phyloP scores from a whole-genome alignment of 2,888 invertebrate species.

The Mystacides longicornis region DNA sequence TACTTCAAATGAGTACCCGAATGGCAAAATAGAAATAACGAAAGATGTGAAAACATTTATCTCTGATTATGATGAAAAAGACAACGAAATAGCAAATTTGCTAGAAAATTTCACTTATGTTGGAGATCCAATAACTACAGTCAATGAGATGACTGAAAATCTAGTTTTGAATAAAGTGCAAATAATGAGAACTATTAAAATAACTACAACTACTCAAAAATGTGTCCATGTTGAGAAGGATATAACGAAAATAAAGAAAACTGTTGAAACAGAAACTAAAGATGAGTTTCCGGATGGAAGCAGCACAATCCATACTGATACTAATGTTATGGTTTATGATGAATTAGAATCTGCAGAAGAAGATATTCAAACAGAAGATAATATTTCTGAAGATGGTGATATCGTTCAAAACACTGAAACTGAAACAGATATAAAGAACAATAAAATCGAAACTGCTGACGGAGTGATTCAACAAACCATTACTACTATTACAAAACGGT shows the following conservation, averaged over 20 bases:
- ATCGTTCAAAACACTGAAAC: constrained; percentile 41
- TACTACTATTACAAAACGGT: constrained; percentile 43
- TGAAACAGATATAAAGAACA: constrained; percentile 45
- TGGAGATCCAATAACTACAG: constrained; percentile 30
- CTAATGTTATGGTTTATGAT: constrained; percentile 17
- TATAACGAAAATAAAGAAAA: constrained; percentile 23
- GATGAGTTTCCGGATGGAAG: constrained; percentile 25
- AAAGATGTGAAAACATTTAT: constrained; percentile 45
- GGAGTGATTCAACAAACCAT: constrained; percentile 42
- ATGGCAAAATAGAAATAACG: constrained; percentile 44
- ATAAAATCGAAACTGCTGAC: constrained; percentile 40
- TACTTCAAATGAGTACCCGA: constrained; percentile 43
- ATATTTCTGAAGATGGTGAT: constrained; percentile 31
- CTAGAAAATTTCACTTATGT: constrained; percentile 35
- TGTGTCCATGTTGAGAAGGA: constrained; percentile 16
- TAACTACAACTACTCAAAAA: constrained; percentile 20
- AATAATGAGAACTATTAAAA: constrained; percentile 24
- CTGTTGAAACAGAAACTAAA: constrained; percentile 22
- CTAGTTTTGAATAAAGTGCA: constrained; percentile 8
- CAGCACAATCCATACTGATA: constrained; percentile 16
- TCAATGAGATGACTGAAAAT: constrained; percentile 18
- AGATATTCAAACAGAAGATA: not conserved
- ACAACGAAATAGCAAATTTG: constrained; percentile 31
- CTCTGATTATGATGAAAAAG: constrained; percentile 38
- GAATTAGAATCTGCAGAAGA: constrained; percentile 26